Percentiles rank a stretch among this genome's conserved stretches.
phyloP scores from a whole-genome alignment of 2,797 vertebrate species.

The Crax fasciolata region DNA sequence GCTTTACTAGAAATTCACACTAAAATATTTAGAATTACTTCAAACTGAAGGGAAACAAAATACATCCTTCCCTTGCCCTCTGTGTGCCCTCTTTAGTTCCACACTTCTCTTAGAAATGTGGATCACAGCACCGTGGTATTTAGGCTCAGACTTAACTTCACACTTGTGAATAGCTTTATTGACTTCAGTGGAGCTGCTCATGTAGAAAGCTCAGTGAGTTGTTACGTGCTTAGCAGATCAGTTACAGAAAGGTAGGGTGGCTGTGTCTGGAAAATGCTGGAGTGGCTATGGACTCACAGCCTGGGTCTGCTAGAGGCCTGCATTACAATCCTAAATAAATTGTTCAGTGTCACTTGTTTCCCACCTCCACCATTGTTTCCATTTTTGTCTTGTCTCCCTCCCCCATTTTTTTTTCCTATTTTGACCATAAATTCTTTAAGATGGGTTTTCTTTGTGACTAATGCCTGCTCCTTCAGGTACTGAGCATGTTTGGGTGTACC shows the following conservation, averaged over 20 bases:
- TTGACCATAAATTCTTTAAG: background rate
- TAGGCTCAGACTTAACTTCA: conserved; percentile 46
- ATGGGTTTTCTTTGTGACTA: background rate
- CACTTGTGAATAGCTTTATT: conserved; percentile 60
- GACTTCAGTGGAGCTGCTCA: background rate
- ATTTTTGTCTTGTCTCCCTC: background rate
- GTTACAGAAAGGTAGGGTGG: background rate
- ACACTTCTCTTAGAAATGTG: conserved; percentile 31
- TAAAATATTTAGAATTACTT: conserved; percentile 16
- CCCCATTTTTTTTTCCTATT: background rate
- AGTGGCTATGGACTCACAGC: background rate
- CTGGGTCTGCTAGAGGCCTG: background rate
- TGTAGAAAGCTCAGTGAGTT: background rate
- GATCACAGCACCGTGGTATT: conserved; percentile 20
- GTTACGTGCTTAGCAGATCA: background rate
- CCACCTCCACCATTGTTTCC: background rate
- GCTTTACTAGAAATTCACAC: background rate
- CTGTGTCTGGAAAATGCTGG: background rate
- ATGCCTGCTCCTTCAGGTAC: accelerated
- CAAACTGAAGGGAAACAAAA: background rate
- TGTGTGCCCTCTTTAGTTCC: background rate
- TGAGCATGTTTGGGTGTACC: background rate
- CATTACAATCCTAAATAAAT: background rate
- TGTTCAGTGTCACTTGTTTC: background rate
- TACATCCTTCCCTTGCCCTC: background rate